Base-by-base conservation (phyloP, 2,888 invertebrate species). In the Boloria selene region DNA sequence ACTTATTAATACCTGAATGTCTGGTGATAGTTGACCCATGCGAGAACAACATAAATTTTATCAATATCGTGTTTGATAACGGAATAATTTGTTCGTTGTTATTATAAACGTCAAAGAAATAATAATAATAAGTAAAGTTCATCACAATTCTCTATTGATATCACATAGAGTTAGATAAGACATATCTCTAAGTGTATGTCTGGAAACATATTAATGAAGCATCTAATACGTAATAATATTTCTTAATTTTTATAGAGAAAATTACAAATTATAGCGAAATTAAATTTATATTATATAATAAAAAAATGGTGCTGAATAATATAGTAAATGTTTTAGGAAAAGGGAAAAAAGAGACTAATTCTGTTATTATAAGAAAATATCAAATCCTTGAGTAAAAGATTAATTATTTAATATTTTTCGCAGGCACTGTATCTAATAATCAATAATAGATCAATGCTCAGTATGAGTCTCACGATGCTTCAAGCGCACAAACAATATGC, bases 361-460 rank as follows among this genome's bases (percentile, higher is more conserved):
- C 22, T 22, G 22, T 22, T 22, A 22, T 22, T 22, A 22, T 22
- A 22, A 2, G 22, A 22, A 22, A 22, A 22, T 22, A 22, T 22
- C 3, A 22, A 22, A 2, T 2, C 3, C 3, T 22, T 22, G 22
- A 22, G n/a, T 49, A 49, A 49, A 0, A 7, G n/a, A 16, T 16
- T n/a, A 14, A n/a, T 49, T 49, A 22, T 2, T 22, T 3, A 22
- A 22, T 16, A 14, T 49, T 0, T 49, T 49, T 49, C 16, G 47
- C 49, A 97, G 93, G 95, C 97, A 0, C 93, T 98, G 77, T 97
- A 97, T 82, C 90, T 98, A 71, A 93, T 97, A 75, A 95, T 97
- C 50, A 96, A 96, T 88, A 96, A 97, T 85, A 94, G 95, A 78
- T 96, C 96, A 62, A 95, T 97, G 93, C 93, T 96, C 17, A 96